phyloP scores from a whole-genome alignment of 2,888 invertebrate species.

The Lissocephala sabroskyi region DNA sequence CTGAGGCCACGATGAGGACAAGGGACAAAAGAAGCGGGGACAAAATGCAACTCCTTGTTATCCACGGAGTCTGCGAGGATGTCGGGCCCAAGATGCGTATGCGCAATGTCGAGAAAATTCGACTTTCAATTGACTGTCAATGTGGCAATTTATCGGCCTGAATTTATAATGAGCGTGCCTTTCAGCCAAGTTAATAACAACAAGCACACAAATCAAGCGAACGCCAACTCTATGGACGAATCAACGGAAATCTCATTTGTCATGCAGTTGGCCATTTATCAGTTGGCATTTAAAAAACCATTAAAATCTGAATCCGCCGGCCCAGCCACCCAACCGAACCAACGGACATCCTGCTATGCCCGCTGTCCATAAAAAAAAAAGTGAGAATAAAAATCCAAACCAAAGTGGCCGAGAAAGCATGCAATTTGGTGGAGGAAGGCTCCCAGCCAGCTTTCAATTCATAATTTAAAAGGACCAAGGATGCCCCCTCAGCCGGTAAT shows the following conservation, averaged over 20 bases:
- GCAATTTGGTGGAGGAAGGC: not conserved
- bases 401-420: not conserved
- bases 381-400: not conserved
- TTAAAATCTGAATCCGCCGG: constrained; percentile 59
- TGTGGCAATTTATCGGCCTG: constrained; percentile 18
- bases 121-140: constrained; percentile 10
- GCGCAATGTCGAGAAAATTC: constrained; percentile 23
- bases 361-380: constrained; percentile 4
- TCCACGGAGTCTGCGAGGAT: no score
- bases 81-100: constrained; percentile 15
- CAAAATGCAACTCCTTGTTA: no score
- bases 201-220: constrained; percentile 8
- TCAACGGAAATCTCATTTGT: constrained; percentile 54
- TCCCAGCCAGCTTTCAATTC: constrained; percentile 33
- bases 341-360: no score
- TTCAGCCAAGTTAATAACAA: not conserved
- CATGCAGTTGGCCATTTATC: constrained; percentile 59
- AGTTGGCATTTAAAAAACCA: constrained; percentile 66
- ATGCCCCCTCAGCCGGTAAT: constrained; percentile 48
- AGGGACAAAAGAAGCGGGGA: no score
- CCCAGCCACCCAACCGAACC: no score
- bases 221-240: not conserved
- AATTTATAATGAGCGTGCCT: constrained; percentile 47
- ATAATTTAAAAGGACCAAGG: constrained; percentile 61
- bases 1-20: no score